phyloP scores from a whole-genome alignment of 2,797 vertebrate genomes.

The Allobates femoralis region DNA sequence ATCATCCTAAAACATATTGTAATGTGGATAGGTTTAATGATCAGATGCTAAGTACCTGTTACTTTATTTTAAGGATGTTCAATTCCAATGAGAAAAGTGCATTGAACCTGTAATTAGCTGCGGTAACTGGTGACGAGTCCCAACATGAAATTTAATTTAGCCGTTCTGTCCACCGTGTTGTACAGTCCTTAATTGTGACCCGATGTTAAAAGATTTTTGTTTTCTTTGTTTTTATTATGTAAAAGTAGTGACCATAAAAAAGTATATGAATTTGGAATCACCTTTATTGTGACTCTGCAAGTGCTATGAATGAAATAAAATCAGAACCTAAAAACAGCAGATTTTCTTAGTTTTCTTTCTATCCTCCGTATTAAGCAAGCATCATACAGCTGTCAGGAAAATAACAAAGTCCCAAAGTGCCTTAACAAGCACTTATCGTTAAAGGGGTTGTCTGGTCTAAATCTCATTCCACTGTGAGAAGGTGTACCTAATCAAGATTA shows the following conservation, averaged over 20 bases:
- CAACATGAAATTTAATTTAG: slow-evolving; percentile 1
- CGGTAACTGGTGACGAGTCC: neutral
- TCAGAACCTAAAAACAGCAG: too few relatives aligned
- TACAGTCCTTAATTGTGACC: neutral
- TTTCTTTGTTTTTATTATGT: neutral
- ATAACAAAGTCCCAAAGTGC: too few relatives aligned
- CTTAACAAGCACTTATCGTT: too few relatives aligned
- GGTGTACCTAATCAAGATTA: too few relatives aligned
- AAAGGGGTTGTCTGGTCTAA: too few relatives aligned
- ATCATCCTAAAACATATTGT: too few relatives aligned
- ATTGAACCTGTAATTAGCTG: neutral
- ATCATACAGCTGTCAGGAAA: too few relatives aligned
- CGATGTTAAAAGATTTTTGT: neutral
- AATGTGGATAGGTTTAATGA: neutral
- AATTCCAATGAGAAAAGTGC: neutral
- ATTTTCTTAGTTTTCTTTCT: too few relatives aligned
- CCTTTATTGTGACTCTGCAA: neutral
- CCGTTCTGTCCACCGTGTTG: neutral
- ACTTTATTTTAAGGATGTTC: neutral
- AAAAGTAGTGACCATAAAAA: neutral
- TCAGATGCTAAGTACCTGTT: neutral
- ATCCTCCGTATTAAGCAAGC: too few relatives aligned
- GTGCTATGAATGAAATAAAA: too few relatives aligned
- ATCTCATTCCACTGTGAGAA: too few relatives aligned
- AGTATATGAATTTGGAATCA: too few relatives aligned